Conservation (phyloP, 2,888 invertebrate genomes). For the Agonopterix alstromeriana region DNA sequence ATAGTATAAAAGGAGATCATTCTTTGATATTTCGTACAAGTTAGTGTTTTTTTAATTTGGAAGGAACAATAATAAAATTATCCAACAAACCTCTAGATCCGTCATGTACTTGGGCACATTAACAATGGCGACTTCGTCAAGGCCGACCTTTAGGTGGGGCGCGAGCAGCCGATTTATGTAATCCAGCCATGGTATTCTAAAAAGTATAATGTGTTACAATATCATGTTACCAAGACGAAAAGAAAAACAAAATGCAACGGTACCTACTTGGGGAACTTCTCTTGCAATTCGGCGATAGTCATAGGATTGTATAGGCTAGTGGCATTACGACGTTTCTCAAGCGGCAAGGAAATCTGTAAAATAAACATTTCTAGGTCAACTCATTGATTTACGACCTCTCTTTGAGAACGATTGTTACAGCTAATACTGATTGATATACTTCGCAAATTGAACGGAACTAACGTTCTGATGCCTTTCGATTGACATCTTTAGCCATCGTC, state of each 20-base stretch:
- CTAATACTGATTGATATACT: slow-evolving; percentile 6
- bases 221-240: background rate
- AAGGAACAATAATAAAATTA: background rate
- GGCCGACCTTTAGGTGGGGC: slow-evolving; percentile 75
- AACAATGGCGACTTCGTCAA: slow-evolving; percentile 88
- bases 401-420: background rate
- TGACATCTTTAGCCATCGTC: slow-evolving; percentile 18
- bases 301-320: slow-evolving; percentile 95
- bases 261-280: slow-evolving; percentile 80
- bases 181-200: slow-evolving; percentile 84
- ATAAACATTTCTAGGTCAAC: background rate
- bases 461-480: slow-evolving; percentile 21
- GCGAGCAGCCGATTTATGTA: slow-evolving; percentile 90
- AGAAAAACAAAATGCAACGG: background rate
- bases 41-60: background rate
- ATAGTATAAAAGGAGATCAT: too few relatives aligned
- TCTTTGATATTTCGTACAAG: too few relatives aligned
- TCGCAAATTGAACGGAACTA: slow-evolving; percentile 10
- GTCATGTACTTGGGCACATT: slow-evolving; percentile 89
- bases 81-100: slow-evolving; percentile 77
- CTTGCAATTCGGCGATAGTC: slow-evolving; percentile 86
- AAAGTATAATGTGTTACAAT: background rate
- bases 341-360: slow-evolving; percentile 87
- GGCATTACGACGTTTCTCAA: slow-evolving; percentile 93
- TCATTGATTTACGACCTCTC: too few relatives aligned